Evolutionary conservation across 2,888 invertebrate genomes (phyloP).

Genomic region (Blastobasis lacticolella): DNA sequence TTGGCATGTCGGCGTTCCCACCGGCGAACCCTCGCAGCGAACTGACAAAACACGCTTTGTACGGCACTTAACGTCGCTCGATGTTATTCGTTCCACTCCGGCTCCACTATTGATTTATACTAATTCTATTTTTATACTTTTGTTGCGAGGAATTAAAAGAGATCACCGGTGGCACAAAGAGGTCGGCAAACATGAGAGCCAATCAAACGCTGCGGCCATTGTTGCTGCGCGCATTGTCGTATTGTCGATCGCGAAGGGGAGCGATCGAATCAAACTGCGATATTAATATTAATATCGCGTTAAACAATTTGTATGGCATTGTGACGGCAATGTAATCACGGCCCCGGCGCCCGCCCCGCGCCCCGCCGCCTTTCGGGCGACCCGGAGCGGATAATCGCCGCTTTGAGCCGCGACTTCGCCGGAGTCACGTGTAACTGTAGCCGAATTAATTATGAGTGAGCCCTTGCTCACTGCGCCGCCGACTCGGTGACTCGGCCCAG

Average conservation of each 20-base stretch:
- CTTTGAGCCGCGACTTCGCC: slow-evolving; percentile 22
- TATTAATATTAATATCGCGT: slow-evolving; percentile 13
- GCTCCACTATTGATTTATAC: slow-evolving; percentile 55
- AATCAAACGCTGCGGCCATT: too few relatives aligned
- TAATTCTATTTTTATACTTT: slow-evolving; percentile 60
- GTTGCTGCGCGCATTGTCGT: too few relatives aligned
- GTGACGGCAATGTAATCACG: background rate
- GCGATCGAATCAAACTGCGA: background rate
- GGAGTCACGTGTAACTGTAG: slow-evolving; percentile 30
- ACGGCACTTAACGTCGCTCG: slow-evolving; percentile 57
- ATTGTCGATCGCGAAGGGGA: background rate
- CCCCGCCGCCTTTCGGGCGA: slow-evolving; percentile 16
- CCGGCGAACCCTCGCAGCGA: background rate
- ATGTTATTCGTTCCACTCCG: slow-evolving; percentile 37
- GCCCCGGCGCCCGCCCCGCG: background rate
- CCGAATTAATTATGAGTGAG: slow-evolving; percentile 27
- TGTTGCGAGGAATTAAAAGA: slow-evolving; percentile 32
- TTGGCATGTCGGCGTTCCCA: background rate
- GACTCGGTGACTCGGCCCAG: background rate
- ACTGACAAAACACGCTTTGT: slow-evolving; percentile 47
- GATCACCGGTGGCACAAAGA: slow-evolving; percentile 10
- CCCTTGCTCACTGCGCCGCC: slow-evolving; percentile 14
- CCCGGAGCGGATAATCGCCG: slow-evolving; percentile 14
- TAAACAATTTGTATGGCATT: slow-evolving; percentile 12
- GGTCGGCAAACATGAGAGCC: background rate